These are phyloP conservation scores for Gnathochromis pfefferi DNA, from an alignment of 2,113 vertebrate species.

Conservation along the genomic window DNA sequence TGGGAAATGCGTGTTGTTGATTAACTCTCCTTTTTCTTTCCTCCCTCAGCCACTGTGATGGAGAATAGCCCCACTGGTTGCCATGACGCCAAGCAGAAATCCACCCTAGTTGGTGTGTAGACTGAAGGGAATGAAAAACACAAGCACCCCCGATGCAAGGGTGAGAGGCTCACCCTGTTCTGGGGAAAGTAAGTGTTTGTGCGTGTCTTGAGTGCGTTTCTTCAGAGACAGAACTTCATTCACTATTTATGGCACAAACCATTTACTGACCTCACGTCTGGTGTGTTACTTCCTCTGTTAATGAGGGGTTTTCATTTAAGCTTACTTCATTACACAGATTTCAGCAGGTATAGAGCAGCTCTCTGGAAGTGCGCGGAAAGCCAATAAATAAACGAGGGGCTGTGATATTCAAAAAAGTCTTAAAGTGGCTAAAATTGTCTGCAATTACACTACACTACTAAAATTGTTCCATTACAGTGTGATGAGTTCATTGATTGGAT, in stretches of 20 bases:
- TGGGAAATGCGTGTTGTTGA: slow-evolving; percentile 33
- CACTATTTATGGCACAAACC: slow-evolving; percentile 24
- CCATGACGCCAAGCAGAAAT: slow-evolving; percentile 54
- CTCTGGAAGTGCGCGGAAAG: background rate
- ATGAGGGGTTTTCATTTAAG: background rate
- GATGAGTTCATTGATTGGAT: background rate
- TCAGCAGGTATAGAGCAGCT: background rate
- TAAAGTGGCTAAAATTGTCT: background rate
- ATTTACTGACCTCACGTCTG: slow-evolving; percentile 7
- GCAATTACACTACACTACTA: background rate
- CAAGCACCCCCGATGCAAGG: background rate
- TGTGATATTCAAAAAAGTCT: background rate
- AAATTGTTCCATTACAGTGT: background rate
- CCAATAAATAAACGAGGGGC: background rate
- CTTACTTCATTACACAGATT: background rate
- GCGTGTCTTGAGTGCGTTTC: background rate
- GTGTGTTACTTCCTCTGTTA: background rate
- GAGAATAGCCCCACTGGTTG: slow-evolving; percentile 49
- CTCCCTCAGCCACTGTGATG: background rate
- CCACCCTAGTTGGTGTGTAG: slow-evolving; percentile 19
- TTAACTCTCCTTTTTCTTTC: slow-evolving; percentile 10
- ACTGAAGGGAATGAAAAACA: slow-evolving; percentile 24
- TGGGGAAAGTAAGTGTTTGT: slow-evolving; percentile 38
- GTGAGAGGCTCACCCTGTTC: slow-evolving; percentile 3
- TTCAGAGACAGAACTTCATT: slow-evolving; percentile 19